Evolutionary conservation across 2,113 vertebrate genomes (phyloP).

Genomic region (Telmatochromis brichardi): DNA sequence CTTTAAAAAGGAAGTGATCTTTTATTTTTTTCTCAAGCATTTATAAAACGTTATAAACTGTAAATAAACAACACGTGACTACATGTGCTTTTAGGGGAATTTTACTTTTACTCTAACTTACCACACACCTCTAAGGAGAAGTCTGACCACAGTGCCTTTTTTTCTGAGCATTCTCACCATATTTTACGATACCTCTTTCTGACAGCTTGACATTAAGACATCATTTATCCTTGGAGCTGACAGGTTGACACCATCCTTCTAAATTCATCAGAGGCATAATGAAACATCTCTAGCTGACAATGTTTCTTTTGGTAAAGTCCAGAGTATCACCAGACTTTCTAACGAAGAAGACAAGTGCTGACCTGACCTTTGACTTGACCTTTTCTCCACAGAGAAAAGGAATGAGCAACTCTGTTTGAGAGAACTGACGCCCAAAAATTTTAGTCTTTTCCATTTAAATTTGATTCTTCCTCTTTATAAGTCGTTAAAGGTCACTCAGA

Average conservation of each 20-base stretch:
- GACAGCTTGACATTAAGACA: slow-evolving; percentile 25
- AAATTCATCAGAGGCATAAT: slow-evolving; percentile 52
- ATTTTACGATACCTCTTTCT: background rate
- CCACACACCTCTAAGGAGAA: background rate
- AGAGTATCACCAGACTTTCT: slow-evolving; percentile 10
- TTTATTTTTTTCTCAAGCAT: background rate
- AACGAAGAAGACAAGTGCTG: slow-evolving; percentile 17
- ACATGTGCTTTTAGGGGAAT: background rate
- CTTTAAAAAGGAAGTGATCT: background rate
- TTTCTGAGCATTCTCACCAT: background rate
- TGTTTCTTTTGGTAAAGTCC: slow-evolving; percentile 44
- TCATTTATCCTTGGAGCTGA: slow-evolving; percentile 17
- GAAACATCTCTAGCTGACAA: slow-evolving; percentile 34
- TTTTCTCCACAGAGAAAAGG: slow-evolving; percentile 27
- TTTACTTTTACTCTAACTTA: background rate
- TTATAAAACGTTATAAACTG: background rate
- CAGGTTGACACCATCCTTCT: slow-evolving; percentile 43
- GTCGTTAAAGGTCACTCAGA: slow-evolving; percentile 53
- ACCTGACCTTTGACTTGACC: slow-evolving; percentile 50
- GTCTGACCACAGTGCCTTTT: background rate
- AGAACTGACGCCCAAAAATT: slow-evolving; percentile 6
- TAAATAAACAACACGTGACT: background rate
- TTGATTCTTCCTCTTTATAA: slow-evolving; percentile 45
- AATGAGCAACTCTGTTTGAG: background rate
- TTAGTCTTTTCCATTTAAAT: slow-evolving; percentile 32